Evolutionary conservation across 2,113 vertebrate genomes (phyloP).

Genomic region (Microcebus murinus): DNA sequence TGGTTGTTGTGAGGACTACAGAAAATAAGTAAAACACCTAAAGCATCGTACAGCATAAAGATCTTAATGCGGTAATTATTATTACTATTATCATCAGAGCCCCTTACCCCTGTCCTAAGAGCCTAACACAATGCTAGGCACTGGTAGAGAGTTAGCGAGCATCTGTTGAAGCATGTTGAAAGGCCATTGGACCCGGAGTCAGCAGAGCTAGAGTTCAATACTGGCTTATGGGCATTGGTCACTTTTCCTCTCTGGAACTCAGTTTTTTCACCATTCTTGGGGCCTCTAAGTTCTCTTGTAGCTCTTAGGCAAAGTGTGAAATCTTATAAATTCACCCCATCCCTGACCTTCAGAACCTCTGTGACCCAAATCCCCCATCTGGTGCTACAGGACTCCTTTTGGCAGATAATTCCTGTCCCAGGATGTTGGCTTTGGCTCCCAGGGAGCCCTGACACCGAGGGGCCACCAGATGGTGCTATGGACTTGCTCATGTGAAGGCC

Average conservation of each 20-base stretch:
- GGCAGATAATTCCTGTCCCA: background rate
- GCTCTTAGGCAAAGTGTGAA: background rate
- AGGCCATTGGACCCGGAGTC: background rate
- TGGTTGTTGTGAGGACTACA: background rate
- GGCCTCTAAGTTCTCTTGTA: background rate
- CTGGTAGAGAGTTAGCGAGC: background rate
- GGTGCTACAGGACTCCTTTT: background rate
- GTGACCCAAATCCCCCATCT: background rate
- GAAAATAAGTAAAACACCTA: background rate
- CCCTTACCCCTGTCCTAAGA: background rate
- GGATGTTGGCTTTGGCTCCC: background rate
- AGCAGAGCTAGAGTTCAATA: background rate
- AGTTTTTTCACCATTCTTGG: background rate
- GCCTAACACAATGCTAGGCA: background rate
- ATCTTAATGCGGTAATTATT: background rate
- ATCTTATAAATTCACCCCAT: background rate
- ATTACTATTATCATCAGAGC: background rate
- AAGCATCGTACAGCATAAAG: background rate
- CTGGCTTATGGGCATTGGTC: background rate
- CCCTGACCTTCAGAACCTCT: background rate
- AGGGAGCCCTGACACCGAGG: rapidly evolving
- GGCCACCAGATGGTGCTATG: constrained; percentile 60
- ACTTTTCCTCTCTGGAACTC: background rate
- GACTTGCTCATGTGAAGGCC: background rate
- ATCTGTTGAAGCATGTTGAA: background rate